These are phyloP conservation scores for Aphelenchoides bicaudatus DNA, from an alignment of 2,888 invertebrate species.

Conservation along the genomic window DNA sequence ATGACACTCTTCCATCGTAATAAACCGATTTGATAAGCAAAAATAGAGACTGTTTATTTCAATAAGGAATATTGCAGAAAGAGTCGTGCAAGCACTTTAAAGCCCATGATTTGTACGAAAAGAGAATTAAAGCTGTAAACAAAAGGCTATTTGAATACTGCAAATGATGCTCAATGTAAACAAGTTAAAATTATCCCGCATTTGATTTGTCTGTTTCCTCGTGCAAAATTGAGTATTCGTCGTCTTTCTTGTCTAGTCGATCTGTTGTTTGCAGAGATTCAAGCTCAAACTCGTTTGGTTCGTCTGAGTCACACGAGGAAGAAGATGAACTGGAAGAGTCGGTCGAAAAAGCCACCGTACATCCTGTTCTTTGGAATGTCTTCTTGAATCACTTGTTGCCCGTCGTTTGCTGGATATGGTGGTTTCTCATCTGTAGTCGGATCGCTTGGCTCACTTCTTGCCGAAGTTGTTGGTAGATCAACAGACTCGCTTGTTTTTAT, in stretches of 20 bases:
- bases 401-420: not conserved
- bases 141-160: too few relatives aligned
- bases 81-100: too few relatives aligned
- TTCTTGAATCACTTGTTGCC: too few relatives aligned
- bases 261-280: conserved; percentile 4
- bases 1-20: too few relatives aligned
- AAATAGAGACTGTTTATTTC: conserved; percentile 4
- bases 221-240: not conserved
- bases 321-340: not conserved
- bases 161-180: too few relatives aligned
- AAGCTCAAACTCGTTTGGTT: too few relatives aligned
- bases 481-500: not conserved
- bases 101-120: too few relatives aligned
- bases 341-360: not conserved
- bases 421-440: not conserved
- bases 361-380: too few relatives aligned
- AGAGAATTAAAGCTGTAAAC: too few relatives aligned
- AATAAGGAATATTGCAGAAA: too few relatives aligned
- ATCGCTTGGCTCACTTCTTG: not conserved
- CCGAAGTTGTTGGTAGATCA: not conserved
- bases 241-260: not conserved
- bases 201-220: conserved; percentile 4
- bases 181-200: not conserved
- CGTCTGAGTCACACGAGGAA: conserved; percentile 3
- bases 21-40: too few relatives aligned